Base-by-base conservation (phyloP, 2,888 invertebrate genomes). In the Brachypalpus laphriformis region DNA sequence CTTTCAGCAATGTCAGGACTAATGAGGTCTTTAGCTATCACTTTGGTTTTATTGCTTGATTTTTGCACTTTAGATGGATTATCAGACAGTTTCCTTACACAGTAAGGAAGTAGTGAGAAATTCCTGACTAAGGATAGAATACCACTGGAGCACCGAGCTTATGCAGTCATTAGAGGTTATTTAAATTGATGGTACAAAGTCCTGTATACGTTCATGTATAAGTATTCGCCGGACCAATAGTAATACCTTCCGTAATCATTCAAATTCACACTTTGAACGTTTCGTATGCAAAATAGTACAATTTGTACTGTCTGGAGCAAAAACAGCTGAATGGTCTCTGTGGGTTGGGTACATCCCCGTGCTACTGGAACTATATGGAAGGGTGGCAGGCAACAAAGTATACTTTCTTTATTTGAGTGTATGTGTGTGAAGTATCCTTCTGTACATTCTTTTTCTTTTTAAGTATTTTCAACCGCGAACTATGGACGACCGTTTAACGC, bases 1-100 rank as follows among this genome's bases (percentile, higher is more conserved):
- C 47, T 22, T 34, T 11, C 63, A 56, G 34, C 40, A 18, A 65
- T 63, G 56, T 51, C 68, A 74, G 20, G 22, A 78, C 74, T 83
- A 83, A 83, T 78, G 83, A 83, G 74, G 63, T 65, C 63, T 75
- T 65, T 80, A 78, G 63, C 51, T 80, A 74, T 80, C 80, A 65
- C 74, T 74, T 56, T 63, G 63, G 14, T 49, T 63, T 56, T 63
- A 42, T 56, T 71, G 22, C 57, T 40, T 49, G 18, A 5, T 49
- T 49, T 70, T 71, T 56, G 66, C 65, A 20, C 56, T 75, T 75
- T 54, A 59, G 40, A 56, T 54, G 31, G 54, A 63, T 56, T 54
- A 74, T 63, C 31, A 40, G 31, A 7, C 7, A 42, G 25, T 40
- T 25, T 42, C 54, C 45, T 18, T n/a, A 1, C 16, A 9, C 14